These are phyloP conservation scores for Macquaria ambigua DNA, from an alignment of 2,113 vertebrate genomes.

Conservation along the genomic window DNA sequence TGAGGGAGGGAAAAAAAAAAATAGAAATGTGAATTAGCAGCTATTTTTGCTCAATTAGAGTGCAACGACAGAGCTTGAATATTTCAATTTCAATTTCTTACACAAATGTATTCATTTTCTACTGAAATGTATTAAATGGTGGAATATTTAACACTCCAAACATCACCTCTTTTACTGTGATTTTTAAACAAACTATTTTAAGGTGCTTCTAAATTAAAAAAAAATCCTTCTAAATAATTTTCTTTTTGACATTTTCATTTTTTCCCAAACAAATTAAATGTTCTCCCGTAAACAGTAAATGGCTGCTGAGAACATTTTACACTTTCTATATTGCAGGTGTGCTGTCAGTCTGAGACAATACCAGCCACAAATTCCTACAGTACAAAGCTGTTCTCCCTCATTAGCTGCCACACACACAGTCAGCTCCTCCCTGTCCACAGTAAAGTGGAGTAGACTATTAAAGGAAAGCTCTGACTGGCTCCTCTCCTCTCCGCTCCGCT, in stretches of 20 bases:
- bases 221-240: background rate
- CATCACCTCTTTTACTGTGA: background rate
- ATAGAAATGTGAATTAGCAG: conserved; percentile 72
- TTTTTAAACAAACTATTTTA: conserved; percentile 22
- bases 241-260: conserved; percentile 18
- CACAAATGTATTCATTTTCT: conserved; percentile 25
- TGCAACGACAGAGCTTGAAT: conserved; percentile 23
- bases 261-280: conserved; percentile 33
- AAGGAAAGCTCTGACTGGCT: conserved; percentile 70
- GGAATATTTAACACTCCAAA: conserved; percentile 12
- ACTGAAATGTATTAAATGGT: conserved; percentile 41
- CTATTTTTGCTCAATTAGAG: conserved; percentile 69
- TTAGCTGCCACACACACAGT: conserved; percentile 67
- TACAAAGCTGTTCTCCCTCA: conserved; percentile 69
- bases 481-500: conserved; percentile 54
- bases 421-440: conserved; percentile 63
- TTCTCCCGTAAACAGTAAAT: background rate
- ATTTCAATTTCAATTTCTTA: conserved; percentile 42
- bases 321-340: conserved; percentile 30
- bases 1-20: conserved; percentile 44
- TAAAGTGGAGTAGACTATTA: conserved; percentile 74
- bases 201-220: background rate
- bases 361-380: conserved; percentile 61
- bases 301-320: conserved; percentile 15
- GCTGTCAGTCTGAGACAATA: conserved; percentile 71